Percentiles rank a stretch among this genome's conserved stretches.
Conservation (phyloP, 2,113 vertebrate genomes). For the Cyanoramphus novaezelandiae region DNA sequence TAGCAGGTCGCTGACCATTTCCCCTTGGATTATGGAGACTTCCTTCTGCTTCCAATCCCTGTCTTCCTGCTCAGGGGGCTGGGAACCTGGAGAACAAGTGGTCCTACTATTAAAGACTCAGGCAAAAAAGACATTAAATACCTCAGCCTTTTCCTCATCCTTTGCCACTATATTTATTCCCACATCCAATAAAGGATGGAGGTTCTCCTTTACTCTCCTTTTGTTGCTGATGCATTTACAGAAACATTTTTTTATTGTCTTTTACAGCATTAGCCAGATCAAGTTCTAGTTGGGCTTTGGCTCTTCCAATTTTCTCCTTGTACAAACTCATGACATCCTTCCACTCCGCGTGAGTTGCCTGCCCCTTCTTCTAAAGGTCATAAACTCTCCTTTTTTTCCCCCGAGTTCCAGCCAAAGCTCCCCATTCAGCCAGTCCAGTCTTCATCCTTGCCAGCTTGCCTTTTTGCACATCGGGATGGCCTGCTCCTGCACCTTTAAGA, state of each 20-base stretch:
- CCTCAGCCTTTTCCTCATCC: neutral
- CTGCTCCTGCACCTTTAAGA: neutral
- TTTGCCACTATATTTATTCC: neutral
- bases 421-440: neutral
- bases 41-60: neutral
- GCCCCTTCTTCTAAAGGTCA: neutral
- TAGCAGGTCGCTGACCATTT: neutral
- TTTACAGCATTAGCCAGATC: neutral
- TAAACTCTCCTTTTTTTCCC: neutral
- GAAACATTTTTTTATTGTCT: neutral
- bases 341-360: neutral
- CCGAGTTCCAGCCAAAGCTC: neutral
- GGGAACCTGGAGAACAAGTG: neutral
- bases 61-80: neutral
- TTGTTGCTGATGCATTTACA: neutral
- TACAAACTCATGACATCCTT: neutral
- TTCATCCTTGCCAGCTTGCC: neutral
- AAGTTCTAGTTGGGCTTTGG: neutral
- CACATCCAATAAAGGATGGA: neutral
- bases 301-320: neutral
- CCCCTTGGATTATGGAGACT: neutral
- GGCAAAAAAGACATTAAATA: neutral
- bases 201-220: neutral
- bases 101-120: neutral
- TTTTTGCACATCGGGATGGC: neutral